These are phyloP conservation scores for Hololepta plana DNA, from an alignment of 2,888 invertebrate species.

Conservation along the genomic window DNA sequence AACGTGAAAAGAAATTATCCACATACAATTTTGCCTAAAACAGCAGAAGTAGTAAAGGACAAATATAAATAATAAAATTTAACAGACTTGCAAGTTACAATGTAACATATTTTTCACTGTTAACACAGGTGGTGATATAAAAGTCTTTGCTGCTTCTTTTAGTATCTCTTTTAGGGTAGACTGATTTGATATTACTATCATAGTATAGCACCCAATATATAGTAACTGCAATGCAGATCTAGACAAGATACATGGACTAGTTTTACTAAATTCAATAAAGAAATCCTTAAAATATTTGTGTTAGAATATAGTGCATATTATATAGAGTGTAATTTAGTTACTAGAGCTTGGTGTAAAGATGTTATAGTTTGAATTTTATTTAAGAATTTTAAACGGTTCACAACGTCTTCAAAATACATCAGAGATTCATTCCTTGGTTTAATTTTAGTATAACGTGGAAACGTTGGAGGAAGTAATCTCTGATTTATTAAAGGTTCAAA, in stretches of 20 bases:
- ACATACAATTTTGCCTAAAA: constrained; percentile 77
- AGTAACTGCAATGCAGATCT: constrained; percentile 75
- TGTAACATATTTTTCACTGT: constrained; percentile 51
- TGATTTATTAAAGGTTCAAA: constrained; percentile 96
- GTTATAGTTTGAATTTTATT: constrained; percentile 63
- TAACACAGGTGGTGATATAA: constrained; percentile 82
- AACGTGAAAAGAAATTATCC: constrained; percentile 74
- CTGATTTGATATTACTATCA: constrained; percentile 38
- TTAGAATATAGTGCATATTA: not conserved
- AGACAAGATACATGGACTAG: constrained; percentile 77
- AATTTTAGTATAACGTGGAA: constrained; percentile 90
- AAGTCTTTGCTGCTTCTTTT: constrained; percentile 67
- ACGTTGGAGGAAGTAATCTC: constrained; percentile 89
- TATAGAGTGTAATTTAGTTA: constrained; percentile 25
- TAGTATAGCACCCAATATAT: constrained; percentile 36
- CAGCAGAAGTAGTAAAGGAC: too few relatives aligned
- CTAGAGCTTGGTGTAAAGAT: constrained; percentile 68
- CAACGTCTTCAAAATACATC: constrained; percentile 62
- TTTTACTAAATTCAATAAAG: constrained; percentile 81
- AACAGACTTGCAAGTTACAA: constrained; percentile 40
- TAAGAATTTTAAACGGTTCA: constrained; percentile 62
- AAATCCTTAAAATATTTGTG: constrained; percentile 48
- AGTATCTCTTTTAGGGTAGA: constrained; percentile 55
- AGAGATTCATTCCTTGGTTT: constrained; percentile 63
- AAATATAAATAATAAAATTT: constrained; percentile 5